Evolutionary conservation across 2,113 vertebrate genomes (phyloP), one percentile per base, ranked within the genome.

Genomic region (Gasterosteus nipponicus): DNA sequence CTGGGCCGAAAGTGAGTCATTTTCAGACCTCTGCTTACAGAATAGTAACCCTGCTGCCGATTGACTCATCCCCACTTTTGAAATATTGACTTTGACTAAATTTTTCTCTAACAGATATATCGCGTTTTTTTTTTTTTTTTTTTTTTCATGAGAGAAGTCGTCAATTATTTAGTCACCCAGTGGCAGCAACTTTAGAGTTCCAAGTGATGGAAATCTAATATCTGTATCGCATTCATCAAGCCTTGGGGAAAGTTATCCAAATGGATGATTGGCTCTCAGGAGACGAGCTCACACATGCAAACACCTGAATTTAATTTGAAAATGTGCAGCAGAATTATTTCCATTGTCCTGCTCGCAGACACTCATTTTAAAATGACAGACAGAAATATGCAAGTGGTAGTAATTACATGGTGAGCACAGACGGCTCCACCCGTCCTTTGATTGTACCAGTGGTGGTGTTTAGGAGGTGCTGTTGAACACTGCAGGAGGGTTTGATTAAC

Each of bases 161-260:
- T 92, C 81, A 89, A 89, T 92, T 92, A 92, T 92, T 90, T 77
- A 92, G 87, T 78, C 75, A 62, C 77, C 84, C 83, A 47, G 70
- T 87, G 84, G 89, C 91, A 77, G 82, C 86, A 87, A 77, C 75
- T 76, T 78, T 66, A 59, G 81, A 82, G 81, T 86, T 18, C 83
- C 80, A 88, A 86, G 78, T 86, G 84, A 89, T 92, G 85, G 77
- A 88, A 91, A 90, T 87, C 80, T 92, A 92, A 93, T 92, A 91
- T 90, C 87, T 91, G 83, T 87, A 90, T 80, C 83, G 70, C 84
- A 89, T 91, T 85, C 82, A 88, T 92, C 88, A 85, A 69, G 80
- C 86, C 88, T 75, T 9, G 26, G 63, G 80, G 74, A 66, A 75
- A 89, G 80, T 77, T 80, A 85, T 78, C 82, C 81, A 85, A 85